Conservation (phyloP, 2,888 invertebrate genomes). For the Drosophila kambysellisi region DNA sequence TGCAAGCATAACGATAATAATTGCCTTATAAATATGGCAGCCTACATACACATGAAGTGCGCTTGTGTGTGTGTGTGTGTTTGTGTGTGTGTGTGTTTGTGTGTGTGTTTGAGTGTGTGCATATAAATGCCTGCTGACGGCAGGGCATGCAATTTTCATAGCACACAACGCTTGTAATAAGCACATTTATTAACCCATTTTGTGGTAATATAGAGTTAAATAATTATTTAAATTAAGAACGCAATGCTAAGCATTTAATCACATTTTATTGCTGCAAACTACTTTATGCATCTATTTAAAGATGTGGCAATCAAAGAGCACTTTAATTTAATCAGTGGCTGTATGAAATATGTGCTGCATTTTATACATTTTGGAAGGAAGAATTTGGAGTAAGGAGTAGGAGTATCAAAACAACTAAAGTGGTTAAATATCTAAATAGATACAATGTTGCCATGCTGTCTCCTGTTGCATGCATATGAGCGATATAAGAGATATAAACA, state of each 20-base stretch:
- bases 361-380: background rate
- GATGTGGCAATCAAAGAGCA: background rate
- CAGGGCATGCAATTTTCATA: constrained; percentile 43
- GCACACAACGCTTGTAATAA: constrained; percentile 28
- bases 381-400: background rate
- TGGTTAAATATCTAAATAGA: background rate
- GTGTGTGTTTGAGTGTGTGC: constrained; percentile 37
- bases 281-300: background rate
- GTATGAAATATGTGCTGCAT: background rate
- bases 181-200: constrained; percentile 46
- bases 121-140: constrained; percentile 52
- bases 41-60: constrained; percentile 9
- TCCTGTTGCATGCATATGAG: background rate
- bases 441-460: background rate
- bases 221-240: background rate
- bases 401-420: background rate
- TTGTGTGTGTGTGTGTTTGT: constrained; percentile 16
- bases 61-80: background rate
- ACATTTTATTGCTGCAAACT: background rate
- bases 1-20: constrained; percentile 53
- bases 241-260: too few relatives aligned
- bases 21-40: constrained; percentile 63
- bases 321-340: background rate
- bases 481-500: background rate
- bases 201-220: constrained; percentile 18